Evolutionary conservation across 1,140 invertebrate species (phyloP).

Genomic region (Meloidogyne exigua): DNA sequence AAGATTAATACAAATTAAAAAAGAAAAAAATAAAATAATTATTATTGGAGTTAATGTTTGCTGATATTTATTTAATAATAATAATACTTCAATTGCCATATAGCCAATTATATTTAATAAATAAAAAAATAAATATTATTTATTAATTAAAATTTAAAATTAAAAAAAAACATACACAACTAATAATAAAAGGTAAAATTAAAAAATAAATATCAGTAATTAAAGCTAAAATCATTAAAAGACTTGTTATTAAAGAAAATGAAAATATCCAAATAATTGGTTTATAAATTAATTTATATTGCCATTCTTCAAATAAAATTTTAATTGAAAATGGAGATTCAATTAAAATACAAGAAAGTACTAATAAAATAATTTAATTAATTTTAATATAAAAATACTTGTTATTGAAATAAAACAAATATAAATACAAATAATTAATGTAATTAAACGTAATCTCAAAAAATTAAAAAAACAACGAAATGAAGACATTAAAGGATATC

Average conservation of each 20-base stretch:
- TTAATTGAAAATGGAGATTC: constrained; percentile 5
- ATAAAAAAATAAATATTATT: background rate
- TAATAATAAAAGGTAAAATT: constrained; percentile 20
- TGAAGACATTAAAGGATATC: constrained; percentile 15
- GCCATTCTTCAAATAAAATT: background rate
- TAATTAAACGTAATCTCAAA: constrained; percentile 3
- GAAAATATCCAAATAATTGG: constrained; percentile 10
- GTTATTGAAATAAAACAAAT: constrained; percentile 4
- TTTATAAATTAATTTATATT: constrained; percentile 11
- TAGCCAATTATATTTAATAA: constrained; percentile 21
- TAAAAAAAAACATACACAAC: constrained; percentile 9
- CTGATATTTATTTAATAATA: constrained; percentile 9
- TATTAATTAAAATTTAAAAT: background rate
- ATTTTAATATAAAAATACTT: background rate
- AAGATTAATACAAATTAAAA: constrained; percentile 11
- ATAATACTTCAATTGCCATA: constrained; percentile 17
- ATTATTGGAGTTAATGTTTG: constrained; percentile 2
- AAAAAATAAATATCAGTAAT: constrained; percentile 17
- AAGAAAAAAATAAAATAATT: constrained; percentile 7
- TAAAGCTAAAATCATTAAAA: constrained; percentile 16
- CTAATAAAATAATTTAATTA: background rate
- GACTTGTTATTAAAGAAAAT: background rate
- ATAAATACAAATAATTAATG: constrained; percentile 10
- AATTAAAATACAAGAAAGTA: constrained; percentile 16
- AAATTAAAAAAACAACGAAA: constrained; percentile 18